Base-by-base conservation (phyloP, 2,113 vertebrate genomes). In the Daubentonia madagascariensis region DNA sequence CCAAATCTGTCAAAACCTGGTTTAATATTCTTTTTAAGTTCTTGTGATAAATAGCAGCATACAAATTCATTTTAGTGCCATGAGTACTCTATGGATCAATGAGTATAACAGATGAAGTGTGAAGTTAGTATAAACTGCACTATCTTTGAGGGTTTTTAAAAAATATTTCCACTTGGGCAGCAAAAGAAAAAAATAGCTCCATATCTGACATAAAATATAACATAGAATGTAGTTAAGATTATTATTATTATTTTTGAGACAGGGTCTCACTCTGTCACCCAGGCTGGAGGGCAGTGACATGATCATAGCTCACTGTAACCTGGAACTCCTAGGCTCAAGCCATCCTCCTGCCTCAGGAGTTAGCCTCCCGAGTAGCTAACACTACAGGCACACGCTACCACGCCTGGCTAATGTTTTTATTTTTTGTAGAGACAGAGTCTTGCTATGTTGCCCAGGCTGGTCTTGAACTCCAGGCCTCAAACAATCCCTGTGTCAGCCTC, bases 1-100 rank as follows among this genome's bases (percentile, higher is more conserved):
- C 93, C 80, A 83, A 89, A 96, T 96, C 93, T 97, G 95, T 97
- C 95, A 96, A 96, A 89, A 78, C 9, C 37, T 87, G 48, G 20
- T 78, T 86, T 76, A 95, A 95, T 86, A 65, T 93, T 89, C 79
- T 85, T 93, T 92, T 81, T 81, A 73, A 61, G 50, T 90, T 68
- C 40, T 14, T 89, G 14, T 73, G 63, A 73, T 75, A 94, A 85
- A 79, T 52, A 25, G 48, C 13, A 75, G 54, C 73, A 93, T 61
- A 63, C 37, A 93, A 50, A 91, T 57, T 93, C 81, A 87, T 57
- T 85, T 93, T 8, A 35, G 13, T 57, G 54, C 78, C 52, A 73
- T 30, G 22, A 89, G 68, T 89, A 68, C n/a, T 89, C 45, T 86
- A 72, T 16, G 37, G 59, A 81, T 86, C 73, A 87, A 40, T 87